Conservation (phyloP, 2,888 invertebrate genomes). For the Alviniconcha strummeri region DNA sequence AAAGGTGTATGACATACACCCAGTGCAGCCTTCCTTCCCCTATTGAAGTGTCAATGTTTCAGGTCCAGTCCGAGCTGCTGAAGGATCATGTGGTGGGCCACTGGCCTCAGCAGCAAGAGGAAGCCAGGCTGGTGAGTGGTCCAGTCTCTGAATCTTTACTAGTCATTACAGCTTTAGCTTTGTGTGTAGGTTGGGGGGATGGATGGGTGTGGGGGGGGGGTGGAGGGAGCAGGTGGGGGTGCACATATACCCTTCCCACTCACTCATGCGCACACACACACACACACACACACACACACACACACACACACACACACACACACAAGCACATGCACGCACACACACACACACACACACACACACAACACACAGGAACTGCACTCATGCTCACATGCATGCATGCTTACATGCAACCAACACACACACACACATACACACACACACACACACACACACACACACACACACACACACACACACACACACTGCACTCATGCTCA, state of each 20-base stretch:
- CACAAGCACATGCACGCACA: no score
- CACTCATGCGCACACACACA: background rate
- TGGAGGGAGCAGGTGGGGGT: background rate
- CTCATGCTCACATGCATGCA: no score
- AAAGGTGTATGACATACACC: background rate
- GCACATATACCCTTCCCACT: background rate
- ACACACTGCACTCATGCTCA: no score
- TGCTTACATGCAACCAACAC: background rate
- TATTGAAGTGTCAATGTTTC: constrained; percentile 26
- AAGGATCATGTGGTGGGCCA: constrained; percentile 63
- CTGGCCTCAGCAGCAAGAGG: constrained; percentile 67
- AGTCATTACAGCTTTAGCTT: no score
- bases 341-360: no score
- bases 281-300: background rate
- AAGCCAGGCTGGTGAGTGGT: constrained; percentile 57
- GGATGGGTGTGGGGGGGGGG: no score
- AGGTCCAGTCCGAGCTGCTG: constrained; percentile 65
- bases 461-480: no score
- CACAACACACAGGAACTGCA: no score
- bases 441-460: no score
- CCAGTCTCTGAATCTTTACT: no score
- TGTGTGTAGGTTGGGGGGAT: background rate
- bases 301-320: background rate
- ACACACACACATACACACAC: constrained; percentile 6
- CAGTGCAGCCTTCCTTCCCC: background rate